Evolutionary conservation across 2,888 invertebrate species (phyloP).

Genomic region (Tridacna gigas): DNA sequence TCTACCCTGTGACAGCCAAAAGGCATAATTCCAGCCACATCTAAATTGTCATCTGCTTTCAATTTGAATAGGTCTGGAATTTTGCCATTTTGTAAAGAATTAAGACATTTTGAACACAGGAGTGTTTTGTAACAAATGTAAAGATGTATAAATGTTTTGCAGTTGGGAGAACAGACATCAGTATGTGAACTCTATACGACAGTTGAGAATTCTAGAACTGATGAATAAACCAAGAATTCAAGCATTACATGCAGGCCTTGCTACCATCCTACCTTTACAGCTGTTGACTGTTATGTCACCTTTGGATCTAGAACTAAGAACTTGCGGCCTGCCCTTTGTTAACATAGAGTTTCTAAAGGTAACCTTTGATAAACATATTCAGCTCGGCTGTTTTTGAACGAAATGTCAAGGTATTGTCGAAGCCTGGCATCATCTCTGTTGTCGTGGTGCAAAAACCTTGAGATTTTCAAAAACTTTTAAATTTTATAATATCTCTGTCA

Average conservation of each 20-base stretch:
- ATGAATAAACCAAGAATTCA: conserved; percentile 71
- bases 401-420: too few species aligned
- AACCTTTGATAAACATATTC: neutral
- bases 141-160: conserved; percentile 19
- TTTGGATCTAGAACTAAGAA: conserved; percentile 80
- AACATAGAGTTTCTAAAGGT: conserved; percentile 84
- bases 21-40: neutral
- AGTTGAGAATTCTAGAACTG: conserved; percentile 77
- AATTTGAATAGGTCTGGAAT: too few species aligned
- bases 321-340: conserved; percentile 82
- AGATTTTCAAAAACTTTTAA: too few species aligned
- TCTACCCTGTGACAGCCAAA: neutral
- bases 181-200: conserved; percentile 80
- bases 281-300: conserved; percentile 80
- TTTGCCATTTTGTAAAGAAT: neutral
- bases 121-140: too few species aligned
- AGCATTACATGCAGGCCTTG: conserved; percentile 78
- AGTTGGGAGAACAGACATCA: conserved; percentile 83
- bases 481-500: too few species aligned
- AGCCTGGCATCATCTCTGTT: too few species aligned
- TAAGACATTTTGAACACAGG: too few species aligned
- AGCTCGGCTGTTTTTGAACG: neutral
- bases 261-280: conserved; percentile 82
- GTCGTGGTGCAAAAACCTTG: too few species aligned
- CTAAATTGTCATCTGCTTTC: neutral